phyloP scores from a whole-genome alignment of 2,113 vertebrate species.

The Brienomyrus longianalis region DNA sequence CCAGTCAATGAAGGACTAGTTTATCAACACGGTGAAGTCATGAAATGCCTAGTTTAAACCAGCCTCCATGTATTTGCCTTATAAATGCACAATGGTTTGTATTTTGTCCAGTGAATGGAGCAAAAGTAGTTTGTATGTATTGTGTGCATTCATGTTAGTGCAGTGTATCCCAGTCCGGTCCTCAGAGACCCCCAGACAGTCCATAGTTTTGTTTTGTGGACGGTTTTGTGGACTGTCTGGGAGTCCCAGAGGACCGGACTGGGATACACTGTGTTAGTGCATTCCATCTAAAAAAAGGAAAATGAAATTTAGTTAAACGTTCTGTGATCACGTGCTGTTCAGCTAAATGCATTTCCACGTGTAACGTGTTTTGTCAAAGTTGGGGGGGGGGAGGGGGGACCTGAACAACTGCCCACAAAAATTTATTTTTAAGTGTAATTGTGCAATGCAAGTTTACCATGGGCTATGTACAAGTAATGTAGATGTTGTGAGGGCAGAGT shows the following conservation, averaged over 20 bases:
- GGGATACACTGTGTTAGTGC: conserved; percentile 25
- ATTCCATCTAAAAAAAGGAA: conserved; percentile 47
- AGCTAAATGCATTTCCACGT: conserved; percentile 40
- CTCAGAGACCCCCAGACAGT: not conserved
- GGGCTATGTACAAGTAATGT: not conserved
- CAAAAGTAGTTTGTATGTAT: conserved; percentile 62
- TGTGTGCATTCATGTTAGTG: conserved; percentile 54
- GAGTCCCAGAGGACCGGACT: not conserved
- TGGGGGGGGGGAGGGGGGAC: conserved; percentile 8
- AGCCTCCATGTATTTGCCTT: conserved; percentile 92
- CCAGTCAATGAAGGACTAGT: conserved; percentile 9
- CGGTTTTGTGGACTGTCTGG: not conserved
- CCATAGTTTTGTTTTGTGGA: not conserved
- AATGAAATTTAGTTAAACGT: conserved; percentile 35
- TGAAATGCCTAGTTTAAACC: conserved; percentile 70
- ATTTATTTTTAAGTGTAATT: conserved; percentile 7
- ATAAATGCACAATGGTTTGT: conserved; percentile 82
- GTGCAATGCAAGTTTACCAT: not conserved
- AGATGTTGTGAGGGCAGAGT: not conserved
- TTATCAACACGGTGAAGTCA: conserved; percentile 52
- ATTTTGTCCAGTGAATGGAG: conserved; percentile 67
- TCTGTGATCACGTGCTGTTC: conserved; percentile 39
- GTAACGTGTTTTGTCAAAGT: conserved; percentile 30
- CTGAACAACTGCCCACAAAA: not conserved
- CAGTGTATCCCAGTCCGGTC: conserved; percentile 16